phyloP scores from a whole-genome alignment of 2,113 vertebrate genomes.

The Puma concolor region DNA sequence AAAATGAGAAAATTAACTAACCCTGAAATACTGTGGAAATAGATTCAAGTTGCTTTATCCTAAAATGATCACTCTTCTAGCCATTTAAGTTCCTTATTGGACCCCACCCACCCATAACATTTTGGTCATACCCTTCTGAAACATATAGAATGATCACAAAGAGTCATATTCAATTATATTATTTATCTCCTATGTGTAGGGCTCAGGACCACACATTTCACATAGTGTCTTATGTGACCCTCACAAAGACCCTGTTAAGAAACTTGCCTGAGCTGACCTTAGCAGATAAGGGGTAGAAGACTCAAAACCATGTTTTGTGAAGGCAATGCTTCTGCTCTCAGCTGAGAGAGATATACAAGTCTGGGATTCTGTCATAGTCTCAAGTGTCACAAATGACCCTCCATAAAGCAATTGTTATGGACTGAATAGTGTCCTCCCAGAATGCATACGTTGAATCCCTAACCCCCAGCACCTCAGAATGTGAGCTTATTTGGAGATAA shows the following conservation, averaged over 20 bases:
- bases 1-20: neutral
- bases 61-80: neutral
- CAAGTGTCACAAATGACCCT: neutral
- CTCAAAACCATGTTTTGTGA: neutral
- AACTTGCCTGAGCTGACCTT: neutral
- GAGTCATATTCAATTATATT: neutral
- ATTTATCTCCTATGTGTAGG: neutral
- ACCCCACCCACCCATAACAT: neutral
- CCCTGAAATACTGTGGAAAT: neutral
- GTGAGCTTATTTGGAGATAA: neutral
- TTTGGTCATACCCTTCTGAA: neutral
- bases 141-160: neutral
- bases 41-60: neutral
- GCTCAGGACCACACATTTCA: neutral
- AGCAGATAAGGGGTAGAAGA: neutral
- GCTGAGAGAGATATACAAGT: neutral
- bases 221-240: neutral
- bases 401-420: neutral
- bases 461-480: neutral
- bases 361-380: neutral
- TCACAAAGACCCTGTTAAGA: neutral
- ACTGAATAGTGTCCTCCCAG: neutral
- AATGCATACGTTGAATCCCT: neutral
- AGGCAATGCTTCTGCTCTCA: neutral
- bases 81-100: neutral